Conservation (phyloP, 2,113 vertebrate genomes). For the Nesoenas mayeri region DNA sequence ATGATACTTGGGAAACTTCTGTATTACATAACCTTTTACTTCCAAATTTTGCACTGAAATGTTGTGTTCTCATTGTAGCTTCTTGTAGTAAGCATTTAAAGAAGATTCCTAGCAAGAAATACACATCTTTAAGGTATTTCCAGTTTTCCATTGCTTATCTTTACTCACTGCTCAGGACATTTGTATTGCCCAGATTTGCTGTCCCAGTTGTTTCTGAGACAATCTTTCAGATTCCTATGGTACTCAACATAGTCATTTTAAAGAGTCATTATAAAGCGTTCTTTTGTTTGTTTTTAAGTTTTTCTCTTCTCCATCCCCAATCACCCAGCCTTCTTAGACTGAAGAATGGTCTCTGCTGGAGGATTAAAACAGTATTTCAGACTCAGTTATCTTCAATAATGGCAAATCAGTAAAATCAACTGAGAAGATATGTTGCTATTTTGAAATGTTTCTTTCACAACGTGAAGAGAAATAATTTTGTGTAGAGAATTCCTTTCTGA, state of each 20-base stretch:
- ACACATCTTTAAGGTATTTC: not conserved
- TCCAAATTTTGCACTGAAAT: not conserved
- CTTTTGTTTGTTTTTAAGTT: not conserved
- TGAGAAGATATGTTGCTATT: not conserved
- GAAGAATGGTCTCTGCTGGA: not conserved
- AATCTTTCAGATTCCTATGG: not conserved
- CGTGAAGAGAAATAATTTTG: rapidly evolving
- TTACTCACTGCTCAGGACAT: not conserved
- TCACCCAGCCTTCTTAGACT: not conserved
- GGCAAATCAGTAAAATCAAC: not conserved
- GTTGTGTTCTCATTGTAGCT: not conserved
- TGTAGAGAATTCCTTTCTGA: not conserved
- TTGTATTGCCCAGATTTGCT: not conserved
- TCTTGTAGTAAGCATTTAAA: not conserved
- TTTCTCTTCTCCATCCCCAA: not conserved
- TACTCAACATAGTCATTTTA: not conserved
- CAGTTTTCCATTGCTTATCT: not conserved
- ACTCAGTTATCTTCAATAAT: not conserved
- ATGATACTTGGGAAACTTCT: not conserved
- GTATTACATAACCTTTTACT: not conserved
- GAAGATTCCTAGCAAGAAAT: not conserved
- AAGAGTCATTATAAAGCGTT: not conserved
- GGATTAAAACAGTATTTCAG: not conserved
- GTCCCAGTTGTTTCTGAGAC: not conserved
- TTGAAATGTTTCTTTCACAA: not conserved